These are phyloP conservation scores for Drosophila ogumai DNA, from an alignment of 1,140 invertebrate genomes.

Conservation along the genomic window DNA sequence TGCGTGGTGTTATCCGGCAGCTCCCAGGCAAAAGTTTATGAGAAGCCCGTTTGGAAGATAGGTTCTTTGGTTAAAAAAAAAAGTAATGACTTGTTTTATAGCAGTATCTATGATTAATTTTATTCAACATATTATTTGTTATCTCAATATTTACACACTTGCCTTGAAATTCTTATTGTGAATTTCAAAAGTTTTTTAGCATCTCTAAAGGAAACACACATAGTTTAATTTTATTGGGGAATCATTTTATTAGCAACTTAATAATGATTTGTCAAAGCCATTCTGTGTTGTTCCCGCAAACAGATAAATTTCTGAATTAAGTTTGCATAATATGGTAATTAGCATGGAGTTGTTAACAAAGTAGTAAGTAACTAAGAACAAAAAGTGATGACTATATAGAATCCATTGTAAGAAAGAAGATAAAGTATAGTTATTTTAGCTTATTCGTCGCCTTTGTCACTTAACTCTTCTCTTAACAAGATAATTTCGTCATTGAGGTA, in stretches of 20 bases:
- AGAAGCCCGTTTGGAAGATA: conserved; percentile 38
- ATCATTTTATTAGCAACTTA: conserved; percentile 70
- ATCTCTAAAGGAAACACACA: conserved; percentile 46
- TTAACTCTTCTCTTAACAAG: conserved; percentile 46
- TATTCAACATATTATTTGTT: neutral
- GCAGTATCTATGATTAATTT: neutral
- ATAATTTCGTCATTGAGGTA: conserved; percentile 68
- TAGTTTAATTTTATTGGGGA: conserved; percentile 63
- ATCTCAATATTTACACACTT: neutral
- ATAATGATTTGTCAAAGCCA: conserved; percentile 62
- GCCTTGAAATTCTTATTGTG: neutral
- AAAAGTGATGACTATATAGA: neutral
- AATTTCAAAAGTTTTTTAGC: neutral
- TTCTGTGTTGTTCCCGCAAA: conserved; percentile 32
- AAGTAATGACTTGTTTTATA: neutral
- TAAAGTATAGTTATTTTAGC: neutral
- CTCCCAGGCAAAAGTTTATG: conserved; percentile 61
- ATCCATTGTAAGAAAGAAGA: neutral
- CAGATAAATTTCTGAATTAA: conserved; percentile 61
- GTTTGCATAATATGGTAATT: conserved; percentile 58
- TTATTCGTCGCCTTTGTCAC: conserved; percentile 51
- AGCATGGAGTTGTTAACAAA: conserved; percentile 28
- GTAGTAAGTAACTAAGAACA: neutral
- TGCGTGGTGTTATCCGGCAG: conserved; percentile 62
- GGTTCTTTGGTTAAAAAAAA: neutral